Percentiles rank a stretch among this genome's conserved stretches.
These are phyloP conservation scores for Oceanodroma tethys DNA, from an alignment of 2,113 vertebrate genomes.

Conservation along the genomic window DNA sequence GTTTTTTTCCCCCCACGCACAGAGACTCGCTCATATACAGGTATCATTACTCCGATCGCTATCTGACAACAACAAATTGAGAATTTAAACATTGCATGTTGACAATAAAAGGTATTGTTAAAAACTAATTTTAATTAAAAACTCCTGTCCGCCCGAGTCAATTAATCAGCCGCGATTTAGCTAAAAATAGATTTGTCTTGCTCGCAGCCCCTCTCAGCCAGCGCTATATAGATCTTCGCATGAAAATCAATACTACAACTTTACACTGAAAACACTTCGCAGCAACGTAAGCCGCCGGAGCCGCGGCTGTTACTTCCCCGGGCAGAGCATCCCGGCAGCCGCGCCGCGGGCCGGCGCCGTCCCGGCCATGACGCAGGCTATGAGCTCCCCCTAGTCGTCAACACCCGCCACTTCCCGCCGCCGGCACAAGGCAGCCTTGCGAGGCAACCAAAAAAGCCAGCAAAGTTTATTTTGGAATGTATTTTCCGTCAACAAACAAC, in stretches of 20 bases:
- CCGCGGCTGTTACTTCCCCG: not conserved
- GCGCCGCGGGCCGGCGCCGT: not conserved
- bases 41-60: not conserved
- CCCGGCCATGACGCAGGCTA: conserved; percentile 59
- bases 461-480: conserved; percentile 78
- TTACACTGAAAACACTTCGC: conserved; percentile 41
- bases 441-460: conserved; percentile 14
- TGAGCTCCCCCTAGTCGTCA: conserved; percentile 80
- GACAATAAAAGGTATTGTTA: not conserved
- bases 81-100: not conserved
- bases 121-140: conserved; percentile 64
- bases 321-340: not conserved
- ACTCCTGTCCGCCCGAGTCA: not conserved
- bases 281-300: not conserved
- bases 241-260: conserved; percentile 72
- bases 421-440: not conserved
- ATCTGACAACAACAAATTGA: not conserved
- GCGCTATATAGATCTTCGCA: conserved; percentile 21
- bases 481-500: conserved; percentile 57
- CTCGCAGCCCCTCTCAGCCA: conserved; percentile 54
- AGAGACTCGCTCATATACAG: not conserved
- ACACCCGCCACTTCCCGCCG: conserved; percentile 27
- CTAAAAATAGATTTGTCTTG: conserved; percentile 62
- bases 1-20: not conserved
- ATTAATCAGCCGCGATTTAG: conserved; percentile 58